Evolutionary conservation across 1,140 invertebrate species (phyloP).

Genomic region (Protaetia brevitarsis): DNA sequence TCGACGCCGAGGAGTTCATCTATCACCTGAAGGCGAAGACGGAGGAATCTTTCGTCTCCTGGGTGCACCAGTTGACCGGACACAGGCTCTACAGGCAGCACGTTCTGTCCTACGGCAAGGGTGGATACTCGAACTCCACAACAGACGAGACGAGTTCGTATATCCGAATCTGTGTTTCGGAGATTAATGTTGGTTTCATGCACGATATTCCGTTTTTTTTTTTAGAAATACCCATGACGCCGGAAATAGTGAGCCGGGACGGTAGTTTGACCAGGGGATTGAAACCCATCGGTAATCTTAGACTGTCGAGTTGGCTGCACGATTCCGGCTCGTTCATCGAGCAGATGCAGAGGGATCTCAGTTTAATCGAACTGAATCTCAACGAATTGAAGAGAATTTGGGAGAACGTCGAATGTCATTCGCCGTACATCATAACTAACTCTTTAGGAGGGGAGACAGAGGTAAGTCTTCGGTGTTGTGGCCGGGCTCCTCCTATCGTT

Average conservation of each 20-base stretch:
- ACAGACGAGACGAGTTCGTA: slow-evolving; percentile 17
- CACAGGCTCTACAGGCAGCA: slow-evolving; percentile 79
- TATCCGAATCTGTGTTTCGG: background rate
- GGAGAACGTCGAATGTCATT: slow-evolving; percentile 51
- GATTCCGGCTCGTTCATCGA: slow-evolving; percentile 57
- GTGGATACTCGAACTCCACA: slow-evolving; percentile 32
- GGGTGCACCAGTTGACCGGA: slow-evolving; percentile 72
- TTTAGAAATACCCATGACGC: slow-evolving; percentile 44
- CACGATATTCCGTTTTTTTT: background rate
- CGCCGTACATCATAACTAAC: slow-evolving; percentile 27
- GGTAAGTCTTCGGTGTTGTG: slow-evolving; percentile 28
- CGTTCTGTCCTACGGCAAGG: slow-evolving; percentile 63
- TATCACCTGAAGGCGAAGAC: slow-evolving; percentile 78
- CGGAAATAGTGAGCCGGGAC: slow-evolving; percentile 46
- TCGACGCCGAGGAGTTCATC: slow-evolving; percentile 82
- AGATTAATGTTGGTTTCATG: background rate
- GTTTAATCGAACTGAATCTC: slow-evolving; percentile 62
- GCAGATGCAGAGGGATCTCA: slow-evolving; percentile 58
- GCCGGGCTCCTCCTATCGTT: too few species aligned
- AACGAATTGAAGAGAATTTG: slow-evolving; percentile 60
- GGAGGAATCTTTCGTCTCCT: slow-evolving; percentile 66
- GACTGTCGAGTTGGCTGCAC: slow-evolving; percentile 44
- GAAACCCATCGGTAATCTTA: slow-evolving; percentile 33
- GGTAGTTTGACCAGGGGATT: slow-evolving; percentile 45
- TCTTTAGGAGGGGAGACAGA: slow-evolving; percentile 36